Conservation (phyloP, 2,797 vertebrate species). For the Hypotaenidia philippensis region DNA sequence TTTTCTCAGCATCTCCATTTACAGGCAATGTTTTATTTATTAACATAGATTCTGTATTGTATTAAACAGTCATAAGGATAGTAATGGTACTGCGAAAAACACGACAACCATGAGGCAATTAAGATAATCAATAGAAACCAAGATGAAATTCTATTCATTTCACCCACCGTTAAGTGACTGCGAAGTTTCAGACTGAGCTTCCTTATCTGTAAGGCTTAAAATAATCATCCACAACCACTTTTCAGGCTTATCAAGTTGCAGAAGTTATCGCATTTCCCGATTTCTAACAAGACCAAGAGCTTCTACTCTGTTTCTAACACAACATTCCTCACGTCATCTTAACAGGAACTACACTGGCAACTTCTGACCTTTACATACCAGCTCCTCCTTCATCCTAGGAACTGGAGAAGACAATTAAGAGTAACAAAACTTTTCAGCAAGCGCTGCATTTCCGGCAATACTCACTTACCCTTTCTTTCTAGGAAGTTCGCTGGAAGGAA, state of each 20-base stretch:
- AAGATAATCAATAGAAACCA: not conserved
- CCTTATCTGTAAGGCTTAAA: not conserved
- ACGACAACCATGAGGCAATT: not conserved
- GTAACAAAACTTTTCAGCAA: constrained; percentile 1
- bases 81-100: not conserved
- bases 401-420: not conserved
- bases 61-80: not conserved
- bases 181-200: not conserved
- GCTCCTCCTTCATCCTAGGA: not conserved
- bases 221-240: not conserved
- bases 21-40: not conserved
- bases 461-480: not conserved
- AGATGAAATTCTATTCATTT: not conserved
- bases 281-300: not conserved
- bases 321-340: not conserved
- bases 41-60: not conserved
- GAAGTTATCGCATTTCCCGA: not conserved
- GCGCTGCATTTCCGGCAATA: not conserved
- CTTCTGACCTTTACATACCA: constrained; percentile 9
- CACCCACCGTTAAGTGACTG: not conserved
- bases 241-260: not conserved
- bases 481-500: not conserved
- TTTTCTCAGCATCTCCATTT: not conserved
- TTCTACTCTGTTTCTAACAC: not conserved
- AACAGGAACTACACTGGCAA: not conserved